These are phyloP conservation scores for Oxygymnocypris stewartii DNA, from an alignment of 2,113 vertebrate species.

Conservation along the genomic window DNA sequence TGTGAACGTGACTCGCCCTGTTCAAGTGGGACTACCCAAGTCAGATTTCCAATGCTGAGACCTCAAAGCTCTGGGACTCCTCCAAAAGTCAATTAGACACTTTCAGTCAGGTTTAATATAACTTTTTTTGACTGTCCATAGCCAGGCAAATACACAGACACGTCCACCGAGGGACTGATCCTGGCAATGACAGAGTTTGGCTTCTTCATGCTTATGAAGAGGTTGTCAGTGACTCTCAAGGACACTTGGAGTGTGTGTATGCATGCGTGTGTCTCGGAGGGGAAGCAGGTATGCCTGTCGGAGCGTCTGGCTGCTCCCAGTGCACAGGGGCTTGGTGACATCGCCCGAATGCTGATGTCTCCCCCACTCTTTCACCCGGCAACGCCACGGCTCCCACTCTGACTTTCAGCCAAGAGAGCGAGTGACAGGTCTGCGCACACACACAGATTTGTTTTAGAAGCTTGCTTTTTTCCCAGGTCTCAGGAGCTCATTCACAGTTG, in stretches of 20 bases:
- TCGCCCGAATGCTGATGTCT: slow-evolving; percentile 62
- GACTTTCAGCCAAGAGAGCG: slow-evolving; percentile 55
- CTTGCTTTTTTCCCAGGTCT: slow-evolving; percentile 50
- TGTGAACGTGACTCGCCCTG: slow-evolving; percentile 35
- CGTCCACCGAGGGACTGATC: slow-evolving; percentile 57
- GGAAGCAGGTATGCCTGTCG: slow-evolving; percentile 61
- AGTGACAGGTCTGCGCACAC: slow-evolving; percentile 59
- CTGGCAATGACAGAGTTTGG: slow-evolving; percentile 63
- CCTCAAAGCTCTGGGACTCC: slow-evolving; percentile 27
- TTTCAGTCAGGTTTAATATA: slow-evolving; percentile 28
- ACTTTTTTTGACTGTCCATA: slow-evolving; percentile 10
- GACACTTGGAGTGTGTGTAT: slow-evolving; percentile 46
- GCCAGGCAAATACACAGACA: slow-evolving; percentile 23
- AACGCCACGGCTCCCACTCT: slow-evolving; percentile 50
- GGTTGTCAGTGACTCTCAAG: slow-evolving; percentile 58
- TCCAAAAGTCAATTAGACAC: slow-evolving; percentile 57
- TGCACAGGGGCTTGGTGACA: slow-evolving; percentile 60
- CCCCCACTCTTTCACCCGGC: slow-evolving; percentile 51
- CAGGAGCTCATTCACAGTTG: slow-evolving; percentile 58
- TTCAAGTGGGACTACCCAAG: slow-evolving; percentile 27
- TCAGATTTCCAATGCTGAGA: slow-evolving; percentile 9
- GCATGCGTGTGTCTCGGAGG: slow-evolving; percentile 51
- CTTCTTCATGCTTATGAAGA: slow-evolving; percentile 63
- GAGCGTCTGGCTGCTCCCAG: slow-evolving; percentile 60
- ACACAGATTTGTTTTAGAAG: slow-evolving; percentile 51